phyloP scores from a whole-genome alignment of 2,113 vertebrate genomes.

The Apteryx owenii region DNA sequence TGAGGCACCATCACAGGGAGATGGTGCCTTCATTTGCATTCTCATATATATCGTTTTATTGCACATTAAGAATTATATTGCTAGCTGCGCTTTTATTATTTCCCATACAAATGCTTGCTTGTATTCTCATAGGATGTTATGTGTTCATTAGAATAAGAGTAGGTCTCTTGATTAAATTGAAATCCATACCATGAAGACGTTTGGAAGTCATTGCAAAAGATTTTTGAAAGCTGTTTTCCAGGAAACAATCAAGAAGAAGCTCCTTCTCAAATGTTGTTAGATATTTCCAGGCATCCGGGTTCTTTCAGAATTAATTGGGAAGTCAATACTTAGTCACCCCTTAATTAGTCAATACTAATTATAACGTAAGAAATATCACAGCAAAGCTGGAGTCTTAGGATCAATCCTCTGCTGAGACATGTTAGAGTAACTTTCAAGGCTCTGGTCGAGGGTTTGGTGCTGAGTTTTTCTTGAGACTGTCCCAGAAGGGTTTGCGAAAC shows the following conservation, averaged over 20 bases:
- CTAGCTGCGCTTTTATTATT: constrained; percentile 25
- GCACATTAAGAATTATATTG: neutral
- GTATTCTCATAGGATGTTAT: neutral
- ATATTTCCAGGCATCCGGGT: constrained; percentile 5
- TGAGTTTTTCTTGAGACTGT: neutral
- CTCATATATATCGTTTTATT: neutral
- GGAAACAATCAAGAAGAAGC: constrained; percentile 9
- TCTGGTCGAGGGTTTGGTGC: neutral
- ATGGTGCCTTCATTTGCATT: neutral
- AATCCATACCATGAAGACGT: neutral
- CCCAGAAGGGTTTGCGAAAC: constrained; percentile 41
- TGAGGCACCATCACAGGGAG: neutral
- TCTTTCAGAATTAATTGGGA: constrained; percentile 42
- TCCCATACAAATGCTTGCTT: constrained; percentile 2
- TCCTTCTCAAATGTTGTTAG: neutral
- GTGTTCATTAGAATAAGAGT: neutral
- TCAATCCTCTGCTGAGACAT: neutral
- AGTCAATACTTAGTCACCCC: constrained; percentile 35
- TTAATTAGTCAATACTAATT: constrained; percentile 45
- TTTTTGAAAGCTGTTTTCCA: constrained; percentile 37
- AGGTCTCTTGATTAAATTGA: constrained; percentile 18
- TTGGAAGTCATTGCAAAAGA: constrained; percentile 4
- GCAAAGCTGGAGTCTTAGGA: neutral
- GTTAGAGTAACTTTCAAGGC: neutral
- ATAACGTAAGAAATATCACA: constrained; percentile 4